Evolutionary conservation across 2,797 vertebrate species (phyloP).

Genomic region (Aphelocoma californica): DNA sequence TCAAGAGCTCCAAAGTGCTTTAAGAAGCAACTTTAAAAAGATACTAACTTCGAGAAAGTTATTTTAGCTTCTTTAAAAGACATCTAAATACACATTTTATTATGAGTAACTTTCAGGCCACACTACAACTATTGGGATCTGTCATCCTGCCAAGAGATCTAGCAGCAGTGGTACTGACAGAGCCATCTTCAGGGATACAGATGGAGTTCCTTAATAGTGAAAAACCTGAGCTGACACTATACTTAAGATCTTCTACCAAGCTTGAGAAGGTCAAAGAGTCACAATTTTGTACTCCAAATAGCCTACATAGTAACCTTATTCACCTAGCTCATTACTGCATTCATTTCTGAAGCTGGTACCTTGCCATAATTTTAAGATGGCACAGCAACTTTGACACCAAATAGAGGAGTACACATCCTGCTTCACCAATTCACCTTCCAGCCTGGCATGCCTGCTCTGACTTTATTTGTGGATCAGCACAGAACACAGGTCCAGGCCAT

Average conservation of each 20-base stretch:
- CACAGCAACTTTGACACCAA: background rate
- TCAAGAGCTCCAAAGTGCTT: background rate
- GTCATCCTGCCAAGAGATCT: background rate
- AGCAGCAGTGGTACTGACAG: background rate
- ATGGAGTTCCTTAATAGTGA: background rate
- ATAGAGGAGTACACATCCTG: background rate
- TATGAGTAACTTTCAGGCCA: background rate
- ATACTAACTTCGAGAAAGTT: background rate
- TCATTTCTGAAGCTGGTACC: background rate
- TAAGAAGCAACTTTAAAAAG: background rate
- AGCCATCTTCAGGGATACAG: background rate
- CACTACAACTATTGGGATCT: fast-evolving
- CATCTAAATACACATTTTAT: background rate
- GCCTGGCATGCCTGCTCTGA: background rate
- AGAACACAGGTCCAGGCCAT: background rate
- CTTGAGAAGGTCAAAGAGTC: background rate
- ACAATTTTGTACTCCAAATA: background rate
- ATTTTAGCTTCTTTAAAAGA: background rate
- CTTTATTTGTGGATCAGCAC: background rate
- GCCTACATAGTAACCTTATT: background rate
- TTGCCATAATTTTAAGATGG: fast-evolving
- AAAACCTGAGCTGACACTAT: fast-evolving
- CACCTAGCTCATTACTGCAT: background rate
- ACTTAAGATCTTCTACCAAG: background rate
- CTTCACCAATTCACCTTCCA: background rate